Evolutionary conservation across 2,113 vertebrate species (phyloP).

Genomic region (Lepus americanus): DNA sequence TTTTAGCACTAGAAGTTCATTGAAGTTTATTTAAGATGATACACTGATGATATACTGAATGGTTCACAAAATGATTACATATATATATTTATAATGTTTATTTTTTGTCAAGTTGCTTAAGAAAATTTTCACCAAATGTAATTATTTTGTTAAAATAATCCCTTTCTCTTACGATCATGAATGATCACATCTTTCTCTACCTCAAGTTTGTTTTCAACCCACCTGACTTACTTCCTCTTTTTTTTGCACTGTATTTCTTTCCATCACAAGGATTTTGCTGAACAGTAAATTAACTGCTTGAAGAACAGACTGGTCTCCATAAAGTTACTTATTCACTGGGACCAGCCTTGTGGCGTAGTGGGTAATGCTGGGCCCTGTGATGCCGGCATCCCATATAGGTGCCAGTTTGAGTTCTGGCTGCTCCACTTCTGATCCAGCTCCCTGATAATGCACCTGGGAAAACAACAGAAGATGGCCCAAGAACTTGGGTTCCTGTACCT

Average conservation of each 20-base stretch:
- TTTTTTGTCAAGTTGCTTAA: slow-evolving; percentile 8
- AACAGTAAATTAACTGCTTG: background rate
- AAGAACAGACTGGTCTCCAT: background rate
- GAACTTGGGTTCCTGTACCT: no score
- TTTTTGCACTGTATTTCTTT: background rate
- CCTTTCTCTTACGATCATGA: background rate
- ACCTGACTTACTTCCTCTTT: background rate
- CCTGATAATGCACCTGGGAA: no score
- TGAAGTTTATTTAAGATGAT: background rate
- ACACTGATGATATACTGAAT: background rate
- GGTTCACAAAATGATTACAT: background rate
- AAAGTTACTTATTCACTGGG: background rate
- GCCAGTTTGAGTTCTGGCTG: no score
- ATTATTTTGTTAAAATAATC: slow-evolving; percentile 20
- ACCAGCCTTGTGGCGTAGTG: no score
- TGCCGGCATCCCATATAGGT: no score
- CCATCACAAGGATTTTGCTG: background rate
- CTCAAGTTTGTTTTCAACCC: background rate
- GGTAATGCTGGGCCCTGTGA: no score
- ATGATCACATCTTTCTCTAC: background rate
- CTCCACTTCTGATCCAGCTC: no score
- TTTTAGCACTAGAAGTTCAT: slow-evolving; percentile 1
- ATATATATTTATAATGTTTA: background rate
- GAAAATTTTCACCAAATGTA: background rate
- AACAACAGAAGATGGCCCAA: no score